Base-by-base conservation (phyloP, 2,797 vertebrate genomes). In the Notolabrus celidotus region DNA sequence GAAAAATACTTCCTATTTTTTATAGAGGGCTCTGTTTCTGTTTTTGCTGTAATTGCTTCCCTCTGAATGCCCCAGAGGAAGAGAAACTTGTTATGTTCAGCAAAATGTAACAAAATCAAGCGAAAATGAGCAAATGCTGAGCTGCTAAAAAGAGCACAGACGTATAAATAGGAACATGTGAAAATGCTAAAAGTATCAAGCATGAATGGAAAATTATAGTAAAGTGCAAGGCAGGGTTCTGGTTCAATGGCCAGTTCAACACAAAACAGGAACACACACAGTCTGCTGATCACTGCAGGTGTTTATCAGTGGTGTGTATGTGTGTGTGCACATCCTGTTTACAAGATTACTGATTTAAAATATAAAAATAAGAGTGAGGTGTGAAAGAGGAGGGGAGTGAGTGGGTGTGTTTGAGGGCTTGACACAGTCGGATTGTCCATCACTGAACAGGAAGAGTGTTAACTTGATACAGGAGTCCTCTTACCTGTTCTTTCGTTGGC, bases 401-500 rank as follows among this genome's bases (percentile, higher is more conserved):
- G 29, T n/a, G n/a, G n/a, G n/a, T n/a, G n/a, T n/a, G n/a, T n/a
- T 39, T 15, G 15, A 20, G 22, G 10, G 36, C 4, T 20, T 5
- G 47, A 27, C 16, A n/a, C 27, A 34, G 3, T 36, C 11, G 2
- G 34, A 12, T 36, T 3, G n/a, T n/a, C n/a, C 17, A 5, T 7
- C 46, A 6, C 3, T 16, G 2, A 29, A 17, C 36, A 25, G 56
- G 7, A 31, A 15, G 17, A 22, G 39, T 16, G 9, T 0, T 39
- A 16, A 17, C 25, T 4, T 16, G 3, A 19, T 23, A n/a, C 8
- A 33, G 54, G 31, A 45, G 20, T 15, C 90, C 92, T 71, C 91
- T 93, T 67, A 96, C 93, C 93, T 96, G 94, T 2, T 93, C 94
- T 83, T 95, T 96, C 57, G 86, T 79, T 0, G 90, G 65, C 77